phyloP scores from a whole-genome alignment of 92 coral and sea anemone species.

The Parazoanthus atlanticus region DNA sequence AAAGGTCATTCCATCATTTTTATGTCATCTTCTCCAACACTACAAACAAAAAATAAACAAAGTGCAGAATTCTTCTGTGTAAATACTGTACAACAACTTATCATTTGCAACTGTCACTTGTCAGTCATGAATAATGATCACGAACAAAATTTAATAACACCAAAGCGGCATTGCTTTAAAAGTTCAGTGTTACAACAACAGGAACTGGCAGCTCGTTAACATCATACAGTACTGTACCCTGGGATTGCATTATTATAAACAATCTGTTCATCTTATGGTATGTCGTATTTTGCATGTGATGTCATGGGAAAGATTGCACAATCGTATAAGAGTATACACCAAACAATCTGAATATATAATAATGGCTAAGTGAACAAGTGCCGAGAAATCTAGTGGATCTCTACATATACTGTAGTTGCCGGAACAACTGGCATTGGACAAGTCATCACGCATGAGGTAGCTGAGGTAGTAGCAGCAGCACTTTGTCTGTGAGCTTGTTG shows the following conservation, averaged over 20 bases:
- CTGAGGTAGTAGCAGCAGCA: too few relatives aligned
- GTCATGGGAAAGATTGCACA: slow-evolving; percentile 1
- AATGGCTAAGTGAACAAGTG: too few relatives aligned
- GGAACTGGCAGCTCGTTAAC: too few relatives aligned
- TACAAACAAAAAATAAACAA: background rate
- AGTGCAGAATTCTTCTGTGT: background rate
- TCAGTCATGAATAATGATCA: slow-evolving; percentile 8
- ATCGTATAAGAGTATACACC: too few relatives aligned
- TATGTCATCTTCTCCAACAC: slow-evolving; percentile 6
- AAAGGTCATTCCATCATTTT: slow-evolving; percentile 13
- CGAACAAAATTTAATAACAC: background rate
- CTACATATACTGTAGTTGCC: background rate
- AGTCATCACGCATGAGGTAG: slow-evolving; percentile 1
- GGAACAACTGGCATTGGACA: background rate
- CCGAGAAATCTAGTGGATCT: background rate
- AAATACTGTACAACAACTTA: background rate
- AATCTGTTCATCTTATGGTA: background rate
- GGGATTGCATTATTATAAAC: background rate
- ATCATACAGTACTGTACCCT: background rate
- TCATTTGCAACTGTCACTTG: slow-evolving; percentile 11
- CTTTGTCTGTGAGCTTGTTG: too few relatives aligned
- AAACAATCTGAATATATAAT: too few relatives aligned
- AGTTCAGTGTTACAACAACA: slow-evolving; percentile 5
- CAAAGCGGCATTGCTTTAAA: slow-evolving; percentile 3
- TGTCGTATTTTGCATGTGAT: slow-evolving; percentile 8